Evolutionary conservation across 2,113 vertebrate species (phyloP).

Genomic region (Hyla sarda): DNA sequence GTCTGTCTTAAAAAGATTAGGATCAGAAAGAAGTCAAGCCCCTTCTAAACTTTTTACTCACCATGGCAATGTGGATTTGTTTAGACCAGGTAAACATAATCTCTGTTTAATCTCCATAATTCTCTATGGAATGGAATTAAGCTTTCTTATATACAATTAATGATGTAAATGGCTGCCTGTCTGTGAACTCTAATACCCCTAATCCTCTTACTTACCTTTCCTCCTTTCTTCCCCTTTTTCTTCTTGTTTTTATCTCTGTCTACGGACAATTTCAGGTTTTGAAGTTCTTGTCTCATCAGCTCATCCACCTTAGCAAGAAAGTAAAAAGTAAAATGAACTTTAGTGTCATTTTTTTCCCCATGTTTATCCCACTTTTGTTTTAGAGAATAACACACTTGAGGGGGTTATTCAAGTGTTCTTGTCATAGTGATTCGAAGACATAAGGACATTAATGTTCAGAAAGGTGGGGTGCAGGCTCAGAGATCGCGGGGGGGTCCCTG

Average conservation of each 20-base stretch:
- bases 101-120: neutral
- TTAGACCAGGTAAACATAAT: neutral
- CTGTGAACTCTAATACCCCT: neutral
- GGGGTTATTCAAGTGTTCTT: neutral
- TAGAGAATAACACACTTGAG: neutral
- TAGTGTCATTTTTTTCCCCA: neutral
- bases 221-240: slow-evolving; percentile 65
- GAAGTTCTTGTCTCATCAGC: slow-evolving; percentile 81
- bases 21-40: neutral
- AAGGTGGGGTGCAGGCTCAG: too few relatives aligned
- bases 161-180: neutral
- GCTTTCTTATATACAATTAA: neutral
- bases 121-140: neutral
- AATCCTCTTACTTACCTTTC: slow-evolving; percentile 61
- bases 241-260: slow-evolving; percentile 72
- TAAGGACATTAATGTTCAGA: too few relatives aligned
- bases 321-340: neutral
- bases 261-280: slow-evolving; percentile 75
- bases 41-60: neutral
- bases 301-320: slow-evolving; percentile 76
- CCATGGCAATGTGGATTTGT: neutral
- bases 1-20: neutral
- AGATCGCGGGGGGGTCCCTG: too few relatives aligned
- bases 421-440: neutral
- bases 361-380: neutral